Conservation (phyloP, 2,797 vertebrate genomes). For the Astyanax mexicanus region DNA sequence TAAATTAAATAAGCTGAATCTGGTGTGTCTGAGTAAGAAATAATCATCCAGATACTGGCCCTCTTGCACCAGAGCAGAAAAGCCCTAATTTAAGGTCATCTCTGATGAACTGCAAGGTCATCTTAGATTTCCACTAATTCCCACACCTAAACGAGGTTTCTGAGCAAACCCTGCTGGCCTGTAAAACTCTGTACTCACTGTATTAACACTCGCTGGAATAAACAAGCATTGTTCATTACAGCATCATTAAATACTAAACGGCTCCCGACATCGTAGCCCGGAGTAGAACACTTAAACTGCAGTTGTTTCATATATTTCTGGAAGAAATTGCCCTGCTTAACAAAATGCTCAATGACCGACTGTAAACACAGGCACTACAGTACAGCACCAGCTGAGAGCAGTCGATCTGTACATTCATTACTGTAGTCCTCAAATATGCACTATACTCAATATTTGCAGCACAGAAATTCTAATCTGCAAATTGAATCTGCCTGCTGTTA, state of each 20-base stretch:
- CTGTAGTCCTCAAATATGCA: not conserved
- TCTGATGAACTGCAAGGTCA: not conserved
- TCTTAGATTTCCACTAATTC: not conserved
- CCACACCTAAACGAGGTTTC: not conserved
- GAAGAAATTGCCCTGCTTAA: not conserved
- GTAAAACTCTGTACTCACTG: not conserved
- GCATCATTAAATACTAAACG: not conserved
- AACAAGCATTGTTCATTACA: not conserved
- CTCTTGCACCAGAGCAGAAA: no score
- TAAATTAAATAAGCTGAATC: no score
- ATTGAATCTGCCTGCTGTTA: constrained; percentile 34
- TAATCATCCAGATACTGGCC: no score
- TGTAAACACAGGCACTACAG: not conserved
- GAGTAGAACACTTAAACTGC: not conserved
- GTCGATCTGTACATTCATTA: not conserved
- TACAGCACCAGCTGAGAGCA: not conserved
- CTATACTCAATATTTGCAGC: not conserved
- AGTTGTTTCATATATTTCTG: not conserved
- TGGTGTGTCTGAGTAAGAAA: no score
- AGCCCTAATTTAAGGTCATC: no score
- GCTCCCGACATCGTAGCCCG: not conserved
- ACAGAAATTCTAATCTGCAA: constrained; percentile 5
- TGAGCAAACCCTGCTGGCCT: not conserved
- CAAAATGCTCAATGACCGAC: no score
- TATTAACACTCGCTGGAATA: not conserved